Evolutionary conservation across 2,113 vertebrate species (phyloP), one percentile per base, ranked within the genome.

Genomic region (Corythaeola cristata): DNA sequence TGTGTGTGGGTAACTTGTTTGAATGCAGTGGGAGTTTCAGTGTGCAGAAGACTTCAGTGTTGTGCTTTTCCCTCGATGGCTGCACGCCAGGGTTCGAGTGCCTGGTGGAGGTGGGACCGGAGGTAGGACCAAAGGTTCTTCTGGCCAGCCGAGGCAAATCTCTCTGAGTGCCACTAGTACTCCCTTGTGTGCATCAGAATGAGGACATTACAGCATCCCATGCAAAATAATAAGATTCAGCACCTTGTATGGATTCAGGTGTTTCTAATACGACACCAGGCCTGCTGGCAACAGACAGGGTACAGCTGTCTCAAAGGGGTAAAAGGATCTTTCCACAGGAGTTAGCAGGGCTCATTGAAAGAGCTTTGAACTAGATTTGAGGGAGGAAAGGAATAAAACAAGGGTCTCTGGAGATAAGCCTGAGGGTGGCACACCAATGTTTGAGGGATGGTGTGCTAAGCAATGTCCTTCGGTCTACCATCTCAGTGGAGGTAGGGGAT

Each of bases 71-170:
- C 28, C 11, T 58, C 7, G 5, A 6, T 3, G 30, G 22, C 69
- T 53, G 32, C 14, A 27, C 0, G 0, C 44, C 6, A 21, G 39
- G 4, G 3, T 32, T 24, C 0, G 3, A 9, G 18, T 71, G 41
- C 9, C 63, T 49, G 45, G 4, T 33, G 26, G 47, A 72, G 49
- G 35, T 39, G 22, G 28, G 20, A 64, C 16, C 26, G 26, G 45
- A 66, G 11, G 35, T 49, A 20, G 2, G 32, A 63, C 30, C n/a
- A 26, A 60, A n/a, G n/a, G 9, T 28, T 64, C 37, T 44, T 47
- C 45, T 32, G 11, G 23, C 15, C 28, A 71, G 33, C 17, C 11
- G 45, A 21, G 44, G 30, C 19, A 60, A 3, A 45, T 50, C 20
- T 72, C 4, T 58, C 41, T 23, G 3, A 52, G 17, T 4, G 2